Evolutionary conservation across 2,888 invertebrate species (phyloP).

Genomic region (Diabrotica balteata): DNA sequence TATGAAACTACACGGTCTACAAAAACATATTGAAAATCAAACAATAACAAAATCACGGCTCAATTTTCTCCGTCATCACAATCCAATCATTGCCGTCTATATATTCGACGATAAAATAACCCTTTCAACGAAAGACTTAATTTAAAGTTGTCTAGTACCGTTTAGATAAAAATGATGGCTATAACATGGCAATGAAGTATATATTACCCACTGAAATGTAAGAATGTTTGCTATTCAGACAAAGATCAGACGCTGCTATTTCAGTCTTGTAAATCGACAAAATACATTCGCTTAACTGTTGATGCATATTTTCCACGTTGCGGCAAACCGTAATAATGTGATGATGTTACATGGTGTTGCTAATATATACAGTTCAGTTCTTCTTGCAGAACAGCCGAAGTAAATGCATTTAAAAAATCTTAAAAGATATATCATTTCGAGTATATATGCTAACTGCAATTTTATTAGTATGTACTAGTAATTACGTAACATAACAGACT

Average conservation of each 20-base stretch:
- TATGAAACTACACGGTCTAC: no score
- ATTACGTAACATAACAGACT: no score
- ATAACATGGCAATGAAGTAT: conserved; percentile 9
- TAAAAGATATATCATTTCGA: neutral
- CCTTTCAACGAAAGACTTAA: no score
- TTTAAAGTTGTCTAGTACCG: no score
- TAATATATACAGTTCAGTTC: neutral
- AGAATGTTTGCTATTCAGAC: conserved; percentile 22
- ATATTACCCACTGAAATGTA: conserved; percentile 20
- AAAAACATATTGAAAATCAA: no score
- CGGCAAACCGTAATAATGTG: conserved; percentile 7
- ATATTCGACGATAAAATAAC: no score
- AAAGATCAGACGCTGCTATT: conserved; percentile 23
- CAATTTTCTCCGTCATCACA: no score
- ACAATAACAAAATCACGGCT: no score
- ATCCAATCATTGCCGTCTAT: no score
- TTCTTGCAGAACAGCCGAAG: neutral
- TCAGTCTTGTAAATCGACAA: conserved; percentile 21
- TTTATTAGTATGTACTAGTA: no score
- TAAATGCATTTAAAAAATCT: neutral
- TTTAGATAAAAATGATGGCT: conserved; percentile 1
- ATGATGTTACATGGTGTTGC: neutral
- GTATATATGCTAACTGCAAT: no score
- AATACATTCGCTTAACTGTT: conserved; percentile 10
- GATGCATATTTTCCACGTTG: conserved; percentile 12